Base-by-base conservation (phyloP, 2,888 invertebrate species). In the Ryuthela nishihirai region DNA sequence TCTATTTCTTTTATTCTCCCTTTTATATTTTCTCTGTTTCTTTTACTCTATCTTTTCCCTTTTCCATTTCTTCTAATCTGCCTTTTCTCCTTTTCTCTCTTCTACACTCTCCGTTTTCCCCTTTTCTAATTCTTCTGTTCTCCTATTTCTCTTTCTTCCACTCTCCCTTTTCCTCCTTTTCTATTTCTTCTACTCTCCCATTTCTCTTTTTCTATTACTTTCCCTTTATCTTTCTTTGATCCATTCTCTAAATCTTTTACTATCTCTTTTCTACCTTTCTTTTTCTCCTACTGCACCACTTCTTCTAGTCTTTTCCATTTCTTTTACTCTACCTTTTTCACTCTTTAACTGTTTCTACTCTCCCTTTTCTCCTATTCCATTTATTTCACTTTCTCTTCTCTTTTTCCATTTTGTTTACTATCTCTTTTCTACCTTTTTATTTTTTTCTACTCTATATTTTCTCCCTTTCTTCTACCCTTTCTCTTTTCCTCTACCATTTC, bases 11-110 rank as follows among this genome's bases (percentile, higher is more conserved):
- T 44, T 43, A 42, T 40, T 45, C 24, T 42, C 29, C 49, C 44
- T 55, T 34, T 34, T 39, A 45, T 17, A 18, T 42, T 54, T 29
- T 43, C 40, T 24, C 29, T 10, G 10, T 23, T 10, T 38, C 38
- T 15, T 77, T 77, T 72, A 78, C 80, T 66, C 80, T 81, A 68
- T 81, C 81, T 68, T 80, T 85, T 75, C 83, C 85, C 64, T 85
- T 85, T 73, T 88, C 88, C 72, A 87, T 88, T 74, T 88, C 88
- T 62, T 79, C 88, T 75, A 84, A 85, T 80, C 80, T 77, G 64
- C 73, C 74, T 67, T 68, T 69, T 47, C 12, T 41, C 20, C 21
- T 18, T 48, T 20, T 17, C 24, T 47, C 12, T 41, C 18, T 24
- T 26, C 32, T 18, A 15, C 26, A 20, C 29, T 26, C 15, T 35